A percentile compares a stretch with the other conserved stretches of the same genome.
These are phyloP conservation scores for Digitonthophagus gazella DNA, from an alignment of 2,888 invertebrate genomes.

Conservation along the genomic window DNA sequence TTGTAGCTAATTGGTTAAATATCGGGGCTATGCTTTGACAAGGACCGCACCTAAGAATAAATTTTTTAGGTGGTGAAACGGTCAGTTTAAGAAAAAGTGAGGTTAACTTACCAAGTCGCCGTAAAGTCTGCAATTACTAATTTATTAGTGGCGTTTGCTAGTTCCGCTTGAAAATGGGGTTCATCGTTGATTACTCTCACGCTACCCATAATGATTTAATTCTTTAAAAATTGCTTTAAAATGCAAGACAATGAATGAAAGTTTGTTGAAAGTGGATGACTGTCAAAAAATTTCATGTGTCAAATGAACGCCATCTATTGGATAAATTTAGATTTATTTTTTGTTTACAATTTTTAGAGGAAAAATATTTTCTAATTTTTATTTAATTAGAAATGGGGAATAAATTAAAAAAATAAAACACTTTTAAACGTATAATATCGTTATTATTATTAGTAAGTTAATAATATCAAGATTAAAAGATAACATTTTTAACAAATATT, in stretches of 20 bases:
- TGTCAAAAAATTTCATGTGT: not conserved
- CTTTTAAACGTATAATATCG: too few species aligned
- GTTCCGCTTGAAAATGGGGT: slow-evolving; percentile 79
- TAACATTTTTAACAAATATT: too few species aligned
- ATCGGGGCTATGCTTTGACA: slow-evolving; percentile 92
- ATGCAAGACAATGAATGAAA: not conserved
- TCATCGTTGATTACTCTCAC: slow-evolving; percentile 71
- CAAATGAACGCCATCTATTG: not conserved
- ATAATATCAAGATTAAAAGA: too few species aligned
- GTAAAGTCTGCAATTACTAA: slow-evolving; percentile 94
- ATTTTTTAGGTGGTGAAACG: not conserved
- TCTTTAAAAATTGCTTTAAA: not conserved
- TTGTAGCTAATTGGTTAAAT: slow-evolving; percentile 83
- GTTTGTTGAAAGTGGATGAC: not conserved
- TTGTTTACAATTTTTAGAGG: too few species aligned
- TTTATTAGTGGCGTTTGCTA: slow-evolving; percentile 80
- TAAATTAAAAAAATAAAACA: too few species aligned
- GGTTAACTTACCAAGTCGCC: slow-evolving; percentile 76
- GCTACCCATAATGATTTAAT: slow-evolving; percentile 43
- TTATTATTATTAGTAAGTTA: too few species aligned
- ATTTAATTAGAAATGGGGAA: too few species aligned
- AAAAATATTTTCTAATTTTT: too few species aligned
- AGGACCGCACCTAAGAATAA: slow-evolving; percentile 83
- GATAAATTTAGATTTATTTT: too few species aligned
- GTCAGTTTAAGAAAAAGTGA: not conserved